Evolutionary conservation across 2,888 invertebrate genomes (phyloP).

Genomic region (Sphaerophoria taeniata): DNA sequence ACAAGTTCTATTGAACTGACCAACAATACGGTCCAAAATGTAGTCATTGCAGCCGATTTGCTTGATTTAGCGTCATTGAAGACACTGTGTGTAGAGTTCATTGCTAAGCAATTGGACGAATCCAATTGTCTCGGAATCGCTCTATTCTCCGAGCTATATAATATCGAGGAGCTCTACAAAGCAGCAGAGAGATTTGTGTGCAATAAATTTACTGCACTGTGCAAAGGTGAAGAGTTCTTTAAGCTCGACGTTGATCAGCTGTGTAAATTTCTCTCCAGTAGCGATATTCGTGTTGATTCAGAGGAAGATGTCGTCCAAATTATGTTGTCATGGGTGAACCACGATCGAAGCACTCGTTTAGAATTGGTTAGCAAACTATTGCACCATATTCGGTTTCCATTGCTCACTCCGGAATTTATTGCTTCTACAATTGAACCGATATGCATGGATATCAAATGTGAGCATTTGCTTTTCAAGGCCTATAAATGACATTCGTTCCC

Average conservation of each 20-base stretch:
- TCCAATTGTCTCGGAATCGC: conserved; percentile 38
- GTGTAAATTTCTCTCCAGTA: conserved; percentile 14
- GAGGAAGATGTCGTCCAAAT: conserved; percentile 30
- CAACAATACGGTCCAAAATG: conserved; percentile 9
- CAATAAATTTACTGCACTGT: neutral
- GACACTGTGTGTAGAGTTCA: conserved; percentile 19
- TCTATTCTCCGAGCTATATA: conserved; percentile 27
- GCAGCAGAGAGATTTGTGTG: neutral
- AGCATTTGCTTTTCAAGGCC: neutral
- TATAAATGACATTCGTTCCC: conserved; percentile 33
- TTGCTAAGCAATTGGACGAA: conserved; percentile 21
- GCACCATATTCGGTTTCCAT: conserved; percentile 19
- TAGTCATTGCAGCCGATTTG: neutral
- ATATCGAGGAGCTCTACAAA: neutral
- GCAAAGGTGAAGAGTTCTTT: conserved; percentile 27
- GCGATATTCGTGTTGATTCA: neutral
- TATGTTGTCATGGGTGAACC: conserved; percentile 28
- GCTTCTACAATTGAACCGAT: neutral
- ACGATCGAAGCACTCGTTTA: conserved; percentile 4
- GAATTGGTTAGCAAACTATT: neutral
- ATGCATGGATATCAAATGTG: conserved; percentile 5
- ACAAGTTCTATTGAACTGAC: conserved; percentile 11
- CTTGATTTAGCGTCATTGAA: conserved; percentile 1
- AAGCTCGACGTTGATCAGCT: conserved; percentile 12
- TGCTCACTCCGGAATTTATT: conserved; percentile 13